These are phyloP conservation scores for Chamaetylas fuelleborni DNA, from an alignment of 2,113 vertebrate genomes.

Conservation along the genomic window DNA sequence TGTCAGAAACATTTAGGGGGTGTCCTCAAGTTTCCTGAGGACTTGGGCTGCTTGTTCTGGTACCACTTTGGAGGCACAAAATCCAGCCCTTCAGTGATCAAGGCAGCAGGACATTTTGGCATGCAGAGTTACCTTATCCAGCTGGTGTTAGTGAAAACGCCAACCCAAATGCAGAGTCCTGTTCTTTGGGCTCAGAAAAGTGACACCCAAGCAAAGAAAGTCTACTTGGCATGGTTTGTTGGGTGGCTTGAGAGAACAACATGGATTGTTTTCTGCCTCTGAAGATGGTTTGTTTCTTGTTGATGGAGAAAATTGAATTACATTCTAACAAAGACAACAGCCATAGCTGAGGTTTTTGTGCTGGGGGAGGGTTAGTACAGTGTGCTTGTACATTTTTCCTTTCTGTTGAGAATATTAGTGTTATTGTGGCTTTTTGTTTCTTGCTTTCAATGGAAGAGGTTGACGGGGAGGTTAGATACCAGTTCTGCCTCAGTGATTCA, in stretches of 20 bases:
- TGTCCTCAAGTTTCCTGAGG: background rate
- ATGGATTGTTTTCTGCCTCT: background rate
- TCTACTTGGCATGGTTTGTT: background rate
- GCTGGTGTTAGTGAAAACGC: background rate
- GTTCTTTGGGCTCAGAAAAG: background rate
- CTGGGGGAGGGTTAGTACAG: background rate
- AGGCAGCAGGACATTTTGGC: background rate
- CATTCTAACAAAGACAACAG: background rate
- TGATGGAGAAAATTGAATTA: conserved; percentile 42
- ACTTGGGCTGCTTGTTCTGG: background rate
- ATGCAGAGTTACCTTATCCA: background rate
- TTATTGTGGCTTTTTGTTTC: conserved; percentile 55
- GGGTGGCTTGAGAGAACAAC: background rate
- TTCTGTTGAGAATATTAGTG: background rate
- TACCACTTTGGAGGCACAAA: background rate
- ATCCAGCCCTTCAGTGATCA: background rate
- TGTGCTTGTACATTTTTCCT: background rate
- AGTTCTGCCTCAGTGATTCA: conserved; percentile 61
- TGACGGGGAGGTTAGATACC: conserved; percentile 16
- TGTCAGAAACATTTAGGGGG: background rate
- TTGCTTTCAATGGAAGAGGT: conserved; percentile 38
- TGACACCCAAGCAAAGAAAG: background rate
- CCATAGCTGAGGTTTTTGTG: background rate
- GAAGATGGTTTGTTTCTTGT: background rate
- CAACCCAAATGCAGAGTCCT: background rate